Evolutionary conservation across 2,888 invertebrate genomes (phyloP), one percentile per base, ranked within the genome.

Genomic region (Meandrusa payeni): DNA sequence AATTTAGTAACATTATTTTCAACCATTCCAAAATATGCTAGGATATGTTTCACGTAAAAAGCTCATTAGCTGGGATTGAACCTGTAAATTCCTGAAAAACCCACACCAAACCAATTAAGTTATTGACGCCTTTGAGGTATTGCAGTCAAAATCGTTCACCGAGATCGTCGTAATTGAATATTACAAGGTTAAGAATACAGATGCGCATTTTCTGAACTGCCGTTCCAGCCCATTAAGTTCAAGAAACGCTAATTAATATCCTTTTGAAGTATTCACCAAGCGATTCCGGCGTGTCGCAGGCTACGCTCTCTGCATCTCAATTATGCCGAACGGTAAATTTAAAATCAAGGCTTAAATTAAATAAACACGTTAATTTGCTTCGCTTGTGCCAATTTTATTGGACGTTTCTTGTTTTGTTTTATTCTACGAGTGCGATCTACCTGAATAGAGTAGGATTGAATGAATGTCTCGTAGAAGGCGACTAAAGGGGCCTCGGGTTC

Each of bases 191-290:
- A 41, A 39, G 54, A 60, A 59, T 55, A 53, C 54, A 49, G 57
- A 52, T 47, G 58, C 40, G 46, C 23, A 31, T 40, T 32, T 29
- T 29, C 51, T 48, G 41, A 54, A 54, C 58, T 47, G 58, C 56
- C 61, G 64, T 64, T 60, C 68, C 63, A 66, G 65, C 69, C 76
- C 73, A 77, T 78, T 76, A 80, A 71, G 64, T 70, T 69, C 72
- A 69, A 62, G 66, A 69, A 72, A 66, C 67, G 62, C 72, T 74
- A 77, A 79, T 80, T 74, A 78, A 75, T 70, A 57, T 61, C 61
- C 65, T 72, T n/a, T 72, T 76, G 66, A 76, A 77, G 73, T 29
- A 74, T 79, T 76, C 75, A 76, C 57, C 52, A 59, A 61, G 59
- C 59, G 68, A 70, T 78, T 72, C 67, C 61, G 61, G 64, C 69